Evolutionary conservation across 2,113 vertebrate species (phyloP).

Genomic region (Charina bottae): DNA sequence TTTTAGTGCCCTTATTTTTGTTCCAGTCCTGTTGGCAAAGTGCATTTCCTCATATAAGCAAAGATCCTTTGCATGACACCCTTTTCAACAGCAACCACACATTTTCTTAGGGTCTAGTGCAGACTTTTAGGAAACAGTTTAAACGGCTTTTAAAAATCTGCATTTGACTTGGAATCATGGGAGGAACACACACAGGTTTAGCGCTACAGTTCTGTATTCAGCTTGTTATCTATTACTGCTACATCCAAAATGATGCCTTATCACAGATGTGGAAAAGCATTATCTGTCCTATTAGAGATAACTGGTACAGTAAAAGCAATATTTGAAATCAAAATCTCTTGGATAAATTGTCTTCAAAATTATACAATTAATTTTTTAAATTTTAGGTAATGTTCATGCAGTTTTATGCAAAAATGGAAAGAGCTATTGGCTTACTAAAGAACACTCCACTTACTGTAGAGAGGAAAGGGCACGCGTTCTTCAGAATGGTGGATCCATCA

Average conservation of each 20-base stretch:
- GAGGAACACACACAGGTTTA: neutral
- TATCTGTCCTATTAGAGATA: neutral
- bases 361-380: neutral
- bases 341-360: neutral
- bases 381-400: slow-evolving; percentile 68
- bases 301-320: neutral
- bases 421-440: slow-evolving; percentile 67
- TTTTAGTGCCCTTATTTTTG: neutral
- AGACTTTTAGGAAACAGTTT: neutral
- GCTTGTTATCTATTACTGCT: neutral
- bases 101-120: neutral
- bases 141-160: neutral
- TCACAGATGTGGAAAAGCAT: neutral
- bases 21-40: neutral
- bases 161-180: neutral
- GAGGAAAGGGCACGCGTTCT: slow-evolving; percentile 62
- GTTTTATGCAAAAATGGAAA: slow-evolving; percentile 74
- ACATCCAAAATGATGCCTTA: neutral
- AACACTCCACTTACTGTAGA: slow-evolving; percentile 64
- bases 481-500: slow-evolving; percentile 58
- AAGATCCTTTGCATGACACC: no score
- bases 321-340: neutral
- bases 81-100: neutral
- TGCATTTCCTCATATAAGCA: neutral
- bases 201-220: neutral